A percentile compares a stretch with the other conserved stretches of the same genome.
Conservation (phyloP, 1,140 invertebrate species). For the Drosophila obscura region DNA sequence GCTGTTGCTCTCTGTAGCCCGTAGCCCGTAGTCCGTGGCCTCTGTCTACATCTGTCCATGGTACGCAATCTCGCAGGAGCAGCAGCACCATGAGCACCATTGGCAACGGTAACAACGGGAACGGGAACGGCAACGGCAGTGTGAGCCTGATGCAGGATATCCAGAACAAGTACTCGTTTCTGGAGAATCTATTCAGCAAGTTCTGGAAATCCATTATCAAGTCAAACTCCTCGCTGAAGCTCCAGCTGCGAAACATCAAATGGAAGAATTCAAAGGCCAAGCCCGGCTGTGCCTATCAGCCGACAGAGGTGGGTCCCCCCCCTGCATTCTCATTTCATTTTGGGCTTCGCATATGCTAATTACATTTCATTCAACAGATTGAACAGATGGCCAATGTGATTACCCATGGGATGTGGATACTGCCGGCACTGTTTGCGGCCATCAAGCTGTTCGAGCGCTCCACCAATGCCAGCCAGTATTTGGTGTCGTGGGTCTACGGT, state of each 20-base stretch:
- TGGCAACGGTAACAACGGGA: constrained; percentile 16
- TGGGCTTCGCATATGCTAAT: not conserved
- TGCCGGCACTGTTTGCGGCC: constrained; percentile 91
- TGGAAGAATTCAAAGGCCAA: constrained; percentile 86
- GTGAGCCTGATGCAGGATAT: constrained; percentile 66
- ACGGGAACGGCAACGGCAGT: not conserved
- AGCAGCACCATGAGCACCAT: constrained; percentile 18
- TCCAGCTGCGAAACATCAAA: constrained; percentile 66
- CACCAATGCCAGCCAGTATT: constrained; percentile 88
- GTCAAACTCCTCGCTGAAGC: constrained; percentile 65
- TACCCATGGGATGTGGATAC: constrained; percentile 94
- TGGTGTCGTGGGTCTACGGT: constrained; percentile 94
- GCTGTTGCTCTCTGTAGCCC: too few species aligned
- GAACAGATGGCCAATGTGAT: constrained; percentile 96
- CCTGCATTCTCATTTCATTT: not conserved
- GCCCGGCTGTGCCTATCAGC: constrained; percentile 85
- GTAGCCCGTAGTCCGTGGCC: too few species aligned
- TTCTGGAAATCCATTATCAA: constrained; percentile 78
- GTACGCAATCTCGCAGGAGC: too few species aligned
- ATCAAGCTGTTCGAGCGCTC: constrained; percentile 90
- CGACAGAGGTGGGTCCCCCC: constrained; percentile 84
- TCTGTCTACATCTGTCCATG: too few species aligned
- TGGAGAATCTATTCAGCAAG: constrained; percentile 69
- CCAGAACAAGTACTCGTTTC: constrained; percentile 73
- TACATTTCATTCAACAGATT: constrained; percentile 84